Percentiles rank a stretch among this genome's conserved stretches.
These are phyloP conservation scores for Saturnia japonica DNA, from an alignment of 2,888 invertebrate species.

Conservation along the genomic window DNA sequence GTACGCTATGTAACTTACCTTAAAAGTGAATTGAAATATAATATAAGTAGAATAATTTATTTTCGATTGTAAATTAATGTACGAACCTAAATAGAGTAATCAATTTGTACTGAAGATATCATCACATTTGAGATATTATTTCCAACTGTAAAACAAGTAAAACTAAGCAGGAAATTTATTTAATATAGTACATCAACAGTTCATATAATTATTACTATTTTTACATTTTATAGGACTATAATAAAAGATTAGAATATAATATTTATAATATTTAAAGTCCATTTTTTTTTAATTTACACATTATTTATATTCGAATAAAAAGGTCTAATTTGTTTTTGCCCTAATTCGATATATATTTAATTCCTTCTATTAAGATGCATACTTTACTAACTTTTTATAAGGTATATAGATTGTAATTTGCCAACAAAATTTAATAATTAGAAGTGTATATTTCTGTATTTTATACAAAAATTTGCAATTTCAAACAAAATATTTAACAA, in stretches of 20 bases:
- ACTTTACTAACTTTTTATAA: neutral
- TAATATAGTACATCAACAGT: no score
- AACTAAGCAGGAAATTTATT: no score
- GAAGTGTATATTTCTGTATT: neutral
- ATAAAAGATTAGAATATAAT: neutral
- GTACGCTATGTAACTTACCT: neutral
- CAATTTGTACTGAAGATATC: neutral
- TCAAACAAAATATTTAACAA: neutral
- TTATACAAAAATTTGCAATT: neutral
- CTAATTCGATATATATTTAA: no score
- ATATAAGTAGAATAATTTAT: neutral
- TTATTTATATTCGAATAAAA: neutral
- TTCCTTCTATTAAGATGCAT: neutral
- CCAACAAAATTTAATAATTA: neutral
- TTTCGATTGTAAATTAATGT: constrained; percentile 4
- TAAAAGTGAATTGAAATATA: neutral
- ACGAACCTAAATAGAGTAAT: constrained; percentile 11
- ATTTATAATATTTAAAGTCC: neutral
- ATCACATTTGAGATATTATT: no score
- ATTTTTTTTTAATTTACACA: neutral
- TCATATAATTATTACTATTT: no score
- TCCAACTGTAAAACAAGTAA: no score
- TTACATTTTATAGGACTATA: neutral
- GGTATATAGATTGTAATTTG: neutral
- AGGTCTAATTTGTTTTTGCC: neutral